Evolutionary conservation across 2,113 vertebrate genomes (phyloP).

Genomic region (Zapus hudsonius): DNA sequence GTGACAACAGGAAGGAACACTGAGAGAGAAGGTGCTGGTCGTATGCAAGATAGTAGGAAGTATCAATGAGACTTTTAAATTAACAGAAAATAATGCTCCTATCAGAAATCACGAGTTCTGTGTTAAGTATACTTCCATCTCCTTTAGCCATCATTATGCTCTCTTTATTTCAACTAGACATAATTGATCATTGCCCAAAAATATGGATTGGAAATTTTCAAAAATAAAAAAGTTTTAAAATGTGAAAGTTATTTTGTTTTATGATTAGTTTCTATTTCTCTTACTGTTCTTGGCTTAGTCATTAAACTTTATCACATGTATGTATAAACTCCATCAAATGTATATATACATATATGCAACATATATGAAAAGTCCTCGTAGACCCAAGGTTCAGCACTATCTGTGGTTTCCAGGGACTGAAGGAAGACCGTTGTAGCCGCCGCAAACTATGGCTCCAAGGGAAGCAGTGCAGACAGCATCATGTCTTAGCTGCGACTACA

Average conservation of each 20-base stretch:
- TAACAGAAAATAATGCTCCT: not conserved
- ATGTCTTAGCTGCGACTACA: not conserved
- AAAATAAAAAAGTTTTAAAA: not conserved
- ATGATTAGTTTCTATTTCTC: not conserved
- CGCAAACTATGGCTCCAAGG: not conserved
- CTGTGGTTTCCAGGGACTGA: not conserved
- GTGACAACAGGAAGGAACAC: not conserved
- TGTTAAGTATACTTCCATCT: not conserved
- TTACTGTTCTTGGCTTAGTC: not conserved
- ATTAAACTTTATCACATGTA: not conserved
- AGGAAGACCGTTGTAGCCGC: not conserved
- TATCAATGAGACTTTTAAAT: not conserved
- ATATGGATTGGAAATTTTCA: not conserved
- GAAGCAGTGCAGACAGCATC: not conserved
- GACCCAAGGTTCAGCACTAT: no score
- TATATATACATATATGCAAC: no score
- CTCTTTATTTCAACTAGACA: not conserved
- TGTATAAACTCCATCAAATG: no score
- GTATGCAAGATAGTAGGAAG: not conserved
- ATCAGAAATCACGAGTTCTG: not conserved
- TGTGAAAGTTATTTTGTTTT: not conserved
- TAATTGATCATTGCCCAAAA: not conserved
- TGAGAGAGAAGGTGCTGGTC: not conserved
- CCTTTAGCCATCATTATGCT: not conserved
- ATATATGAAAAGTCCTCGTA: not conserved